Base-by-base conservation (phyloP, 2,113 vertebrate genomes). In the Oxyura jamaicensis region DNA sequence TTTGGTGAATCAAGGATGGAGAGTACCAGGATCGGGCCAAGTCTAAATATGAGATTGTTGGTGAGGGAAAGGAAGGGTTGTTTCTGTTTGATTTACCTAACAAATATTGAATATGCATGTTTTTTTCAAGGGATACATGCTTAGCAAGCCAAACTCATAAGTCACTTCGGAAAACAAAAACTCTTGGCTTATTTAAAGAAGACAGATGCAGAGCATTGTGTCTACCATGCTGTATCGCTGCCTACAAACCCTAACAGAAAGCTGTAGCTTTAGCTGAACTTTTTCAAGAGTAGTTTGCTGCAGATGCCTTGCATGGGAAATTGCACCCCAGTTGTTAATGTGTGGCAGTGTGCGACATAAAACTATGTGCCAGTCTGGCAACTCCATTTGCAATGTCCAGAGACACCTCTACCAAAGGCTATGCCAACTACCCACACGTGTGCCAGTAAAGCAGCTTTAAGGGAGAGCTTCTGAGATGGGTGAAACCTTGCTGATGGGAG, bases 341-440 rank as follows among this genome's bases (percentile, higher is more conserved):
- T 21, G 17, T 69, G 39, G 53, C 75, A 36, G 22, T 6, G 13
- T 44, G 55, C n/a, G 66, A 44, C 21, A 16, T 0, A 76, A 84
- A 76, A 58, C 50, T 2, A 2, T 13, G 39, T 66, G 66, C 31
- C 62, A 94, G 62, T 5, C 65, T 7, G 0, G 68, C 0, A 2
- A 35, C 33, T 75, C 69, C 76, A 36, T 22, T 23, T 29, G 42
- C 26, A 11, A 2, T 6, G 41, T 55, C 86, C 60, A 39, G 52
- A 65, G 20, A 18, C 41, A 19, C 33, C 19, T 60, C 53, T 11
- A 5, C 10, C 48, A 66, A 41, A 7, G 28, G 62, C 10, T 21
- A 59, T 0, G 0, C 9, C 76, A 46, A 52, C 15, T 42, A 60
- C 16, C n/a, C 0, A 0, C 1, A 7, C 0, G 4, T 0, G 0